Percentiles rank a stretch among this genome's conserved stretches.
These are phyloP conservation scores for Montipora foliosa DNA, from an alignment of 64 coral and sea anemone genomes.

Conservation along the genomic window DNA sequence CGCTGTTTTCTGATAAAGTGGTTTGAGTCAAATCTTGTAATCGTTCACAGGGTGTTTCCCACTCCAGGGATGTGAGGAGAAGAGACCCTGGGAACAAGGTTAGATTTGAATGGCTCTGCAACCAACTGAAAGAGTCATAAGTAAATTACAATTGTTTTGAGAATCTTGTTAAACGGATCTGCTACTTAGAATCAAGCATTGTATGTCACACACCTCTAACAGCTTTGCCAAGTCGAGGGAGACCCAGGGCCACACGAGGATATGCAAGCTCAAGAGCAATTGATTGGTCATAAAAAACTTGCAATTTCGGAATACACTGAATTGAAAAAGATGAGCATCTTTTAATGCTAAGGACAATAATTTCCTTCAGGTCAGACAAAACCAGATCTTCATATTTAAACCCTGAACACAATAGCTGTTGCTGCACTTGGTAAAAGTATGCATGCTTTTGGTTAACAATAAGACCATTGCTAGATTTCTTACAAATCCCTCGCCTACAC, in stretches of 20 bases:
- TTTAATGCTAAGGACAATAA: not conserved
- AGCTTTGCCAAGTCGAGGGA: not conserved
- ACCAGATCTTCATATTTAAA: not conserved
- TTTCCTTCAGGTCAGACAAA: constrained; percentile 2
- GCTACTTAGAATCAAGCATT: not conserved
- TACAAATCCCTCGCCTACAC: not conserved
- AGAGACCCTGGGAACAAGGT: too few relatives aligned
- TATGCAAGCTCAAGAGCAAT: constrained; percentile 10
- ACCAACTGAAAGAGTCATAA: too few relatives aligned
- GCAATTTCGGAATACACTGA: not conserved
- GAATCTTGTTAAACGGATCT: not conserved
- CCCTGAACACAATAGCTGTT: not conserved
- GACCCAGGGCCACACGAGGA: not conserved
- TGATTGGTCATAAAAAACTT: not conserved
- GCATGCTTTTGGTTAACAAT: constrained; percentile 24
- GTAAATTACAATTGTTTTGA: not conserved
- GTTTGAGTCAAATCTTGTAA: too few relatives aligned
- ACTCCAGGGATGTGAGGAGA: too few relatives aligned
- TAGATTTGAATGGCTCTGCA: too few relatives aligned
- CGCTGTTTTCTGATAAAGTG: too few relatives aligned
- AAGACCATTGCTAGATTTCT: too few relatives aligned
- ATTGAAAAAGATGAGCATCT: not conserved
- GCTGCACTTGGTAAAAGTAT: constrained; percentile 44
- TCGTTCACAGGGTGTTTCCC: too few relatives aligned
- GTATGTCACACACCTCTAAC: not conserved